Base-by-base conservation (phyloP, 2,888 invertebrate species). In the Blastobasis adustella region DNA sequence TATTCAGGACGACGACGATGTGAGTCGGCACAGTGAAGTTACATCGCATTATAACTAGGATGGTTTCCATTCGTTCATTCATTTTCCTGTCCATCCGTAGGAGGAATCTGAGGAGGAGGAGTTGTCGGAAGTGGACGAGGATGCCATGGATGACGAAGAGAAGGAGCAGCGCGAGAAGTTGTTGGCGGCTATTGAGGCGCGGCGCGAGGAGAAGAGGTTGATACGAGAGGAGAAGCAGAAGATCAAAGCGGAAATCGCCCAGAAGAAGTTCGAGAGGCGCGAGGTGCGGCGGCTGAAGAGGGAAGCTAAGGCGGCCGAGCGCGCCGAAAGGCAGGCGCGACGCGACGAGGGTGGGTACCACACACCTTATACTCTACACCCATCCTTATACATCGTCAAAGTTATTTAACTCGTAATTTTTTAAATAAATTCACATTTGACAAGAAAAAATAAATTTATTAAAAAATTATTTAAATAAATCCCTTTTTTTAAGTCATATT, bases 1-100 rank as follows among this genome's bases (percentile, higher is more conserved):
- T 64, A 85, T 93, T 45, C 71, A 87, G 53, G 85, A 89, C 0
- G 89, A 89, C 40, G 79, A 74, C 54, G 80, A 85, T 71, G 86
- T 86, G 69, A 58, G 50, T 47, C 23, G 23, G 23, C 23, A 3
- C 23, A 23, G 23, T 3, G 23, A 23, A 23, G 23, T 1, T 2
- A 3, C 23, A 23, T 23, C 23, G 23, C 23, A 3, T 23, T 23
- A 23, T n/a, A n/a, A n/a, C n/a, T n/a, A n/a, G 23, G 23, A 23
- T 23, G 23, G 23, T 23, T 23, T 23, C 23, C 23, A 3, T 23
- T 23, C 23, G 23, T 23, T 23, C 23, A 2, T 23, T 23, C 2
- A 23, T 23, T 23, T 23, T 6, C 37, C 6, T 5, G 37, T 37
- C 4, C n/a, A 36, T 47, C 7, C 5, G 38, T 43, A 83, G 81